Conservation (phyloP, 1,140 invertebrate genomes). For the Battus philenor region DNA sequence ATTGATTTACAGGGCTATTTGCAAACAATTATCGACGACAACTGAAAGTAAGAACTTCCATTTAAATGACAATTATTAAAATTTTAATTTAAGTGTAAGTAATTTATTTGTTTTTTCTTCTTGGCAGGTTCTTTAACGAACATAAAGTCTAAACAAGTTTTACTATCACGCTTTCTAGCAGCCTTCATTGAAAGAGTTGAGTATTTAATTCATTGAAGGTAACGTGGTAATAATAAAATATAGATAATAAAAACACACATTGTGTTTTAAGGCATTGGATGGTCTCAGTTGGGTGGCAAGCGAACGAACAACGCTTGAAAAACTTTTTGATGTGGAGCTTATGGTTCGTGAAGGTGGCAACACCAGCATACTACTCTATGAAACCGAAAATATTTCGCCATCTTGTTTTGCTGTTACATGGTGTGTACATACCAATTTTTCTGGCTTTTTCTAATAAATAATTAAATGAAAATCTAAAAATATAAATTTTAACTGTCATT, state of each 20-base stretch:
- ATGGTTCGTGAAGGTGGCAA: conserved; percentile 43
- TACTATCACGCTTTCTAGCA: conserved; percentile 50
- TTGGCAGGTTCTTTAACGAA: conserved; percentile 25
- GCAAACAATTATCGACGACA: conserved; percentile 39
- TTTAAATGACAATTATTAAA: conserved; percentile 2
- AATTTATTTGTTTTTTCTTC: conserved; percentile 16
- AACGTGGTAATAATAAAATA: background rate
- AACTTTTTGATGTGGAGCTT: conserved; percentile 49
- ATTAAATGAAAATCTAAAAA: too few relatives aligned
- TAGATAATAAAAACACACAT: too few relatives aligned
- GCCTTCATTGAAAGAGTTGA: conserved; percentile 62
- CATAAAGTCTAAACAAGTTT: conserved; percentile 28
- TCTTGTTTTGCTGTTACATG: conserved; percentile 56
- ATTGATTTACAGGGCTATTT: conserved; percentile 41
- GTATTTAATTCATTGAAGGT: conserved; percentile 14
- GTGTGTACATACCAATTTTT: conserved; percentile 28
- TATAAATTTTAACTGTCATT: too few relatives aligned
- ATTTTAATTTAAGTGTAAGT: background rate
- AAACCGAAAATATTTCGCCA: conserved; percentile 35
- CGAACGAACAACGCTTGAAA: conserved; percentile 48
- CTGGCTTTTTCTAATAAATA: too few relatives aligned
- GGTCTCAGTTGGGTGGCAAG: conserved; percentile 61
- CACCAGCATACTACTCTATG: conserved; percentile 54
- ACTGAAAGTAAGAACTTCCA: conserved; percentile 24
- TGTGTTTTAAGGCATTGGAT: conserved; percentile 47